A percentile compares a stretch with the other conserved stretches of the same genome.
Conservation (phyloP, 2,113 vertebrate species). For the Brachionichthys hirsutus region DNA sequence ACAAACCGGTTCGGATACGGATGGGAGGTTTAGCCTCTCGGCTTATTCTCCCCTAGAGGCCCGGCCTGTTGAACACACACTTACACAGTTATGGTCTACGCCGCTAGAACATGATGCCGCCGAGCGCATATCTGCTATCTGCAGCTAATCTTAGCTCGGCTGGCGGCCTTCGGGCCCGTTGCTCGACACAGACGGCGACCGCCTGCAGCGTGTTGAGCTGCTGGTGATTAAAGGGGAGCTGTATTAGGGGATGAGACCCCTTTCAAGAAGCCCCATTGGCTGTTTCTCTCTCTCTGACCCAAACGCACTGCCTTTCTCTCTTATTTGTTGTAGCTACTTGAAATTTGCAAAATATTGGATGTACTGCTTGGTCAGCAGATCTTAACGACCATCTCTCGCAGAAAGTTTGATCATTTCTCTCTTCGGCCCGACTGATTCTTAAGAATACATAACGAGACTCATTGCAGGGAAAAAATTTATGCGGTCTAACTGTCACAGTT, state of each 20-base stretch:
- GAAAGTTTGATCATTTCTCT: not conserved
- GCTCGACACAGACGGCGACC: not conserved
- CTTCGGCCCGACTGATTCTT: too few species aligned
- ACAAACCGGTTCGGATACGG: too few species aligned
- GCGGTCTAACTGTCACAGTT: too few species aligned
- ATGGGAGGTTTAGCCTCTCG: too few species aligned
- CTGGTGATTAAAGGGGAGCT: not conserved
- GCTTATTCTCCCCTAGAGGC: not conserved
- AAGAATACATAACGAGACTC: too few species aligned
- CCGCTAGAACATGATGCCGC: constrained; percentile 51
- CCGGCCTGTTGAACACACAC: not conserved
- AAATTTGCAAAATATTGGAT: not conserved
- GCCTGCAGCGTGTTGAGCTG: constrained; percentile 12
- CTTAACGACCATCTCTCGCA: not conserved
- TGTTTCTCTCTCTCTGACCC: not conserved
- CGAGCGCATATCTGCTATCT: constrained; percentile 10
- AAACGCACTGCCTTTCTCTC: not conserved
- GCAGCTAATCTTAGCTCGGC: constrained; percentile 50
- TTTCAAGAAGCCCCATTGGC: not conserved
- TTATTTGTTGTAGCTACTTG: not conserved
- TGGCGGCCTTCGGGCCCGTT: constrained; percentile 8
- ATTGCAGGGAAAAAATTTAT: too few species aligned
- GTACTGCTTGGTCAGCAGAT: not conserved
- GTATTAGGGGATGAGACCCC: not conserved
- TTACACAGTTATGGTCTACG: constrained; percentile 11